Percentiles rank a stretch among this genome's conserved stretches.
phyloP scores from a whole-genome alignment of 2,113 vertebrate genomes.

The Columbina picui region DNA sequence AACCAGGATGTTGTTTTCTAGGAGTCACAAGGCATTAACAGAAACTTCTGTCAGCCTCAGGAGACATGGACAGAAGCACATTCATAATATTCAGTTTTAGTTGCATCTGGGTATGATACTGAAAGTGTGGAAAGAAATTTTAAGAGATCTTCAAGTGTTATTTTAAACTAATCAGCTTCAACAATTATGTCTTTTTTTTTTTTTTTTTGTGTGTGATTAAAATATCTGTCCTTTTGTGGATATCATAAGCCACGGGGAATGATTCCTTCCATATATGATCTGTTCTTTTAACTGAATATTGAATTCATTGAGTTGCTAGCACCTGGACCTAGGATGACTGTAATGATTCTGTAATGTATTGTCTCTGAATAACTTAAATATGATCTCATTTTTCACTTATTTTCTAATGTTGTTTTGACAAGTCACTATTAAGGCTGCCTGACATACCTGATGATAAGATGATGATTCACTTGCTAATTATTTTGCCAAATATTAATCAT shows the following conservation, averaged over 20 bases:
- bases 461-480: constrained; percentile 46
- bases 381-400: constrained; percentile 29
- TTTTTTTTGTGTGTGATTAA: neutral
- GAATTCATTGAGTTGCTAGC: neutral
- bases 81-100: neutral
- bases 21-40: neutral
- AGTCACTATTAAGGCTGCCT: neutral
- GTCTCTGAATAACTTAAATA: neutral
- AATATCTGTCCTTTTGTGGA: neutral
- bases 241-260: neutral
- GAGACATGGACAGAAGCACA: neutral
- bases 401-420: constrained; percentile 33
- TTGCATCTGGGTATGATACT: neutral
- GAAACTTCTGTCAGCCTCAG: neutral
- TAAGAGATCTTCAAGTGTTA: neutral
- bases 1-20: fast-evolving
- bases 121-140: fast-evolving
- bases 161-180: neutral
- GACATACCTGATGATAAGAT: neutral
- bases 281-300: neutral
- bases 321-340: neutral
- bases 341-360: neutral
- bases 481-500: constrained; percentile 40
- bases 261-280: neutral
- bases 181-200: neutral